Base-by-base conservation (phyloP, 2,797 vertebrate genomes). In the Sebastes variabilis region DNA sequence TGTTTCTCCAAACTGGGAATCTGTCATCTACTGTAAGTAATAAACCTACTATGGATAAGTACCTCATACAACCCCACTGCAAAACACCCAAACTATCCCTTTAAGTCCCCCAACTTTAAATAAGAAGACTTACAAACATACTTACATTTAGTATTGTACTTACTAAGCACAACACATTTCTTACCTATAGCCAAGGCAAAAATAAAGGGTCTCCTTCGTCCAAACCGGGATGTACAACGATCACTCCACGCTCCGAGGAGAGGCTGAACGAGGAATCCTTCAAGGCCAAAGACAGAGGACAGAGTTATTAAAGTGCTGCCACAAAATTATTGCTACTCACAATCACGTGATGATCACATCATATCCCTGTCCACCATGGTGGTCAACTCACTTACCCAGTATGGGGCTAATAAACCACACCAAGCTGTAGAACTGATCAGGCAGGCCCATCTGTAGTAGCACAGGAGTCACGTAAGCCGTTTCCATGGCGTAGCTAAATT, bases 401-500 rank as follows among this genome's bases (percentile, higher is more conserved):
- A 99, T 98, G 66, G 98, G 98, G 93, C 98, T 99, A 85, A 99
- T 97, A 87, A 99, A 98, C 98, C 98, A 99, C 84, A 99, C 98
- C 86, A 99, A 96, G 87, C 98, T 98, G 93, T 99, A 99, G 75
- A 99, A 97, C 55, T 98, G 97, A 90, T 98, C 98, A 0, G 98
- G 98, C 42, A 99, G 93, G 32, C 98, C 98, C 98, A 99, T 99
- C 94, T 99, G 98, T 1, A 99, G 96, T 14, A 99, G 96, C 66
- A 99, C 96, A 0, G 98, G 98, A 0, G 98, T 99, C 76, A 99
- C 98, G 3, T 99, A 99, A 0, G 98, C 98, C 0, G 98, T 99
- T 90, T 99, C 98, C 98, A 99, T 98, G 91, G 98, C 98, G 5
- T 99, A 99, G 92, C 98, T 99, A 92, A 99, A 99, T 90, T 99